Evolutionary conservation across 2,888 invertebrate genomes (phyloP).

Genomic region (Piscicola geometra): DNA sequence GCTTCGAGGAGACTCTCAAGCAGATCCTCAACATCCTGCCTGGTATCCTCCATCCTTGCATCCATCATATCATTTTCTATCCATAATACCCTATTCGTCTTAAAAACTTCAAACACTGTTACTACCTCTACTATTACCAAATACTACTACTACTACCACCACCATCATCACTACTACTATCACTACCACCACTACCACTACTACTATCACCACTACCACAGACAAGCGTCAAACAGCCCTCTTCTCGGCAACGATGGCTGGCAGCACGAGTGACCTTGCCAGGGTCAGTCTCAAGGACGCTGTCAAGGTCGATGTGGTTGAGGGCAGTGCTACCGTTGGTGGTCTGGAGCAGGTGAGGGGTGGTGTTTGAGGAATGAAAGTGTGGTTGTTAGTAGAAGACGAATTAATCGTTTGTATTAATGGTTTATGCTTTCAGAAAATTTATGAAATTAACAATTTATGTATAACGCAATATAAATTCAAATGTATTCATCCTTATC

Average conservation of each 20-base stretch:
- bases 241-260: constrained; percentile 91
- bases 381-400: neutral
- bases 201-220: constrained; percentile 51
- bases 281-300: constrained; percentile 84
- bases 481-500: no score
- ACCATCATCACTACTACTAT: no score
- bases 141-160: no score
- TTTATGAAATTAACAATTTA: no score
- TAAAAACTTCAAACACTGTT: no score
- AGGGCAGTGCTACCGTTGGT: constrained; percentile 61
- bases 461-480: no score
- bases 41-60: constrained; percentile 61
- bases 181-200: constrained; percentile 32
- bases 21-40: constrained; percentile 86
- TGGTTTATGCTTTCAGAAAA: no score
- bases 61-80: no score
- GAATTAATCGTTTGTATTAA: no score
- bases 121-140: no score
- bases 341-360: constrained; percentile 60
- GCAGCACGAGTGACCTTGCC: constrained; percentile 82
- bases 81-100: no score
- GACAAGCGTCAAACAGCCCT: constrained; percentile 92
- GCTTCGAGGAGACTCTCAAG: constrained; percentile 94
- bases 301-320: constrained; percentile 81
- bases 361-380: neutral